phyloP scores from a whole-genome alignment of 2,797 vertebrate species.

The Naso thynnoides region DNA sequence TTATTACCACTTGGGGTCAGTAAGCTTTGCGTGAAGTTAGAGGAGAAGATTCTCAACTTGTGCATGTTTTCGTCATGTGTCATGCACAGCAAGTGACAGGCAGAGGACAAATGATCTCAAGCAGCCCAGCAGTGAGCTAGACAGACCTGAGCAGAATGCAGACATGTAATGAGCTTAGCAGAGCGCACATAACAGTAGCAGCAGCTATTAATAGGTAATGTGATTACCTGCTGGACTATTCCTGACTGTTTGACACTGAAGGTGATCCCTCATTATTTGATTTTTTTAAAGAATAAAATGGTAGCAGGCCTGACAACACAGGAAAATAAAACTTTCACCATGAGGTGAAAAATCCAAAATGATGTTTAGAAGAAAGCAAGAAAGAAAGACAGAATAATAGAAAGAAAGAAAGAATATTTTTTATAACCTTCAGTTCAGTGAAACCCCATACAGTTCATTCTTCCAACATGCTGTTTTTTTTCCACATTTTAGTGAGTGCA shows the following conservation, averaged over 20 bases:
- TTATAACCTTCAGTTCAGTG: background rate
- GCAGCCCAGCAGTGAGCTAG: constrained; percentile 35
- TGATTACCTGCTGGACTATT: constrained; percentile 71
- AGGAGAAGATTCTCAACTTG: background rate
- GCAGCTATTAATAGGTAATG: constrained; percentile 82
- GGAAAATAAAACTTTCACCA: background rate
- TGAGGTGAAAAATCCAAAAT: background rate
- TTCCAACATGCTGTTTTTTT: too few relatives aligned
- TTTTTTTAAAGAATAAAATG: background rate
- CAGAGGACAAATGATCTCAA: constrained; percentile 23
- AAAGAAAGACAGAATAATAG: background rate
- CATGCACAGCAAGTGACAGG: background rate
- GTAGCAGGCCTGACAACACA: background rate
- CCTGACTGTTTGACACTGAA: constrained; percentile 26
- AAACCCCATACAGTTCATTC: too few relatives aligned
- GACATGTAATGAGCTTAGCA: constrained; percentile 81
- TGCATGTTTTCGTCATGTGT: background rate
- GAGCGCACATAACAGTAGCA: constrained; percentile 62
- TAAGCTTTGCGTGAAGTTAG: constrained; percentile 47
- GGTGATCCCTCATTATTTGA: background rate
- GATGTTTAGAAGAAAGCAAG: background rate
- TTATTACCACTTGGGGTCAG: constrained; percentile 82
- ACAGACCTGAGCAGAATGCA: constrained; percentile 55
- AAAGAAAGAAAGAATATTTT: background rate
- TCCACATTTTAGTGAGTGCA: background rate